Percentiles rank a stretch among this genome's conserved stretches.
Evolutionary conservation across 2,797 vertebrate species (phyloP).

Genomic region (Oreortyx pictus): DNA sequence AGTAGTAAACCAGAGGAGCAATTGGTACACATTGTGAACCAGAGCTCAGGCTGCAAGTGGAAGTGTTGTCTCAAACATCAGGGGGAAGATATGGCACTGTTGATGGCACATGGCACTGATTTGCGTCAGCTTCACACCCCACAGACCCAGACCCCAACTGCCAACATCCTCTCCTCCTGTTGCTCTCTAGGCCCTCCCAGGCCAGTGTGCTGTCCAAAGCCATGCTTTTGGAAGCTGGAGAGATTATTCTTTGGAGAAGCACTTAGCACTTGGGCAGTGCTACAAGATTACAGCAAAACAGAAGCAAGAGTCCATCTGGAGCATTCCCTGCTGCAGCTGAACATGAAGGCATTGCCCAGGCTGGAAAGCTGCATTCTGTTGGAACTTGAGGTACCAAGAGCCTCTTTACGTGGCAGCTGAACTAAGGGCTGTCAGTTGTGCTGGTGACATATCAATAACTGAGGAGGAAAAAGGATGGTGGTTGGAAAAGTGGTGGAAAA

Average conservation of each 20-base stretch:
- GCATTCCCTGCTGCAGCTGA: background rate
- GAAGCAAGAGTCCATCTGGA: background rate
- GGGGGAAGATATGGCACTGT: background rate
- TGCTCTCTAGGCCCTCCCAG: background rate
- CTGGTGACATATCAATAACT: background rate
- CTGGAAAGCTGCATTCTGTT: background rate
- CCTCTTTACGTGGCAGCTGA: background rate
- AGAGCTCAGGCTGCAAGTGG: slow-evolving; percentile 16
- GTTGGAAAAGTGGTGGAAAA: background rate
- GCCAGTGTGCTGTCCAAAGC: fast-evolving
- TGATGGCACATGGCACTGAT: slow-evolving; percentile 23
- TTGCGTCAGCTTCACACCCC: background rate
- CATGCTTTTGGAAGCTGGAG: background rate
- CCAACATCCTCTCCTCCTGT: background rate
- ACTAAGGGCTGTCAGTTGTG: background rate
- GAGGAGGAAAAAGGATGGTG: background rate
- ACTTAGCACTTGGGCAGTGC: background rate
- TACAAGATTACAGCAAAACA: background rate
- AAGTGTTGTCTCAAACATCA: slow-evolving; percentile 47
- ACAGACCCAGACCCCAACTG: background rate
- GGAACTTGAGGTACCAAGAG: background rate
- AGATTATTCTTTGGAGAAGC: background rate
- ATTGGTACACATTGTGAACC: slow-evolving; percentile 45
- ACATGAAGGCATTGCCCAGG: background rate
- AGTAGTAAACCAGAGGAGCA: slow-evolving; percentile 43